Percentiles rank a stretch among this genome's conserved stretches.
Evolutionary conservation across 2,113 vertebrate genomes (phyloP).

Genomic region (Corythoichthys intestinalis): DNA sequence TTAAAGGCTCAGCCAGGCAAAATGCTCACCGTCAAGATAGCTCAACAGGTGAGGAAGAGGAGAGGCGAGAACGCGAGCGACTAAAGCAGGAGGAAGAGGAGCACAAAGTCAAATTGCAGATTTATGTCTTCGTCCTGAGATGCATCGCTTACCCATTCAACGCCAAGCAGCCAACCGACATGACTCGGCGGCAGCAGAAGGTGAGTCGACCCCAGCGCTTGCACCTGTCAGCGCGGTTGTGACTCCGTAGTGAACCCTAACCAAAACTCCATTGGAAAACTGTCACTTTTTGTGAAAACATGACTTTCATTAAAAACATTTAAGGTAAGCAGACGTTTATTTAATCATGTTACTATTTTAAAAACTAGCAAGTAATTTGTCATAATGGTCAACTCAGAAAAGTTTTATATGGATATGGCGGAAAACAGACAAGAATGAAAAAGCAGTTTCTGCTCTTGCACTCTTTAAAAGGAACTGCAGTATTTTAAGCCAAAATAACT

Average conservation of each 20-base stretch:
- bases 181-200: conserved; percentile 89
- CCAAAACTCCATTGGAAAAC: neutral
- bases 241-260: too few relatives aligned
- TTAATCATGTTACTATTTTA: accelerated
- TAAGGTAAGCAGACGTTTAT: neutral
- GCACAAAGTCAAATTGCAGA: conserved; percentile 81
- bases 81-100: conserved; percentile 80
- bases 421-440: too few relatives aligned
- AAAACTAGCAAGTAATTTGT: too few relatives aligned
- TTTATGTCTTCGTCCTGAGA: conserved; percentile 88
- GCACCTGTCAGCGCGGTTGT: conserved; percentile 42
- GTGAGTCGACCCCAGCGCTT: conserved; percentile 59
- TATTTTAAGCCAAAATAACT: too few relatives aligned
- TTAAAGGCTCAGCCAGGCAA: neutral
- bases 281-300: neutral
- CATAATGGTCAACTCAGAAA: too few relatives aligned
- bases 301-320: accelerated
- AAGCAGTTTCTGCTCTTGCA: too few relatives aligned
- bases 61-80: conserved; percentile 72
- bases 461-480: too few relatives aligned
- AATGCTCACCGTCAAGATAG: conserved; percentile 22
- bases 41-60: conserved; percentile 47
- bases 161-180: conserved; percentile 91
- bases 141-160: conserved; percentile 90
- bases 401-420: too few relatives aligned